A percentile compares a stretch with the other conserved stretches of the same genome.
These are phyloP conservation scores for Pomatorhinus ruficollis DNA, from an alignment of 2,113 vertebrate species.

Conservation along the genomic window DNA sequence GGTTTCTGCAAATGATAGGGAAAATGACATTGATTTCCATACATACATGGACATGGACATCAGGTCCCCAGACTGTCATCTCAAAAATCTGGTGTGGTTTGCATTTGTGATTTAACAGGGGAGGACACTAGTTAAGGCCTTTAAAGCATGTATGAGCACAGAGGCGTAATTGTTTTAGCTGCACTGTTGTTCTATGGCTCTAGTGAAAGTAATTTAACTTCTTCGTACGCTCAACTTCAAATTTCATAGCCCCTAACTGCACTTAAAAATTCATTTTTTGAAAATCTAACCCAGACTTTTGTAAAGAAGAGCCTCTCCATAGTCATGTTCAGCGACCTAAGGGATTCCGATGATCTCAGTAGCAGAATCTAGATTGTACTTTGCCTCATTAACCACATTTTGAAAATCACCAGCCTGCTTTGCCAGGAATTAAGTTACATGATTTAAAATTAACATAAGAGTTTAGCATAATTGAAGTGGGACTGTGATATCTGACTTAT, in stretches of 20 bases:
- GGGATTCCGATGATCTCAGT: conserved; percentile 57
- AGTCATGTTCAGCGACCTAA: conserved; percentile 25
- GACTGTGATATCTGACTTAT: conserved; percentile 63
- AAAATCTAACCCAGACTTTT: conserved; percentile 20
- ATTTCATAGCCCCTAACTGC: conserved; percentile 47
- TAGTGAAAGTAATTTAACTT: conserved; percentile 48
- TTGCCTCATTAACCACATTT: conserved; percentile 72
- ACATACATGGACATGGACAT: not conserved
- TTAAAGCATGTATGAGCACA: not conserved
- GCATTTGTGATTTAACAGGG: conserved; percentile 16
- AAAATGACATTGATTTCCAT: not conserved
- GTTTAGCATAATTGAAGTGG: conserved; percentile 71
- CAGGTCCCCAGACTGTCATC: not conserved
- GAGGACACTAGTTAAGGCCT: not conserved
- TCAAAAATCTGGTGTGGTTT: not conserved
- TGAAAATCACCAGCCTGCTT: conserved; percentile 64
- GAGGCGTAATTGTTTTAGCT: not conserved
- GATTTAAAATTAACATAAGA: conserved; percentile 70
- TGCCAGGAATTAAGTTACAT: conserved; percentile 69
- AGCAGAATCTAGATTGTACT: conserved; percentile 60
- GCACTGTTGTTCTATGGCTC: not conserved
- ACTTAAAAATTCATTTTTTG: conserved; percentile 55
- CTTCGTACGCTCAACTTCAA: conserved; percentile 11
- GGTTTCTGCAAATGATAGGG: not conserved
- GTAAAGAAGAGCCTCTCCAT: conserved; percentile 39